Evolutionary conservation across 1,140 invertebrate species (phyloP).

Genomic region (Aphidius ervi): DNA sequence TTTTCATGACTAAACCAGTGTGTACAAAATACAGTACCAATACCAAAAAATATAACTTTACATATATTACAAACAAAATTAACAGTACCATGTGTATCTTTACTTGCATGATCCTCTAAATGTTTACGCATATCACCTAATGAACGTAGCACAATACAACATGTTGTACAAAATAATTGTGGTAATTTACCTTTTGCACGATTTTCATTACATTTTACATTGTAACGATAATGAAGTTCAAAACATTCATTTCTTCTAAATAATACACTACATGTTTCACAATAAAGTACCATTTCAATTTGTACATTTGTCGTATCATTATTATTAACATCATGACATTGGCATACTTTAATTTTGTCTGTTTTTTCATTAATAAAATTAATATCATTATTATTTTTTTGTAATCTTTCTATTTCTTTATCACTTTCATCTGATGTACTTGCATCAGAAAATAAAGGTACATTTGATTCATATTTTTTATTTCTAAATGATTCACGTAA

Average conservation of each 20-base stretch:
- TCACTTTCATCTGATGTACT: background rate
- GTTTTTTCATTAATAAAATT: background rate
- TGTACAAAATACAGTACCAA: constrained; percentile 36
- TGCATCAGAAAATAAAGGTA: constrained; percentile 12
- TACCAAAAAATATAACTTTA: constrained; percentile 41
- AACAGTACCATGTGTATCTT: constrained; percentile 23
- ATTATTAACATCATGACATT: constrained; percentile 35
- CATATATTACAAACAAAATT: constrained; percentile 45
- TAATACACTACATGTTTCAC: constrained; percentile 35
- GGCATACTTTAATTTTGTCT: constrained; percentile 32
- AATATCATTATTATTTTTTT: constrained; percentile 7
- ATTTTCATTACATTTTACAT: constrained; percentile 25
- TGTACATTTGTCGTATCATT: constrained; percentile 23
- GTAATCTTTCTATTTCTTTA: constrained; percentile 8
- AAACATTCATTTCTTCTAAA: constrained; percentile 42
- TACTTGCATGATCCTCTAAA: constrained; percentile 30
- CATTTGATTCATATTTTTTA: constrained; percentile 20
- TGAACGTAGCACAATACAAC: constrained; percentile 28
- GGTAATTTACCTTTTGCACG: constrained; percentile 25
- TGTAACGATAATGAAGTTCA: constrained; percentile 37
- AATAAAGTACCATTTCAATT: constrained; percentile 43
- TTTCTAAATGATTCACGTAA: constrained; percentile 33
- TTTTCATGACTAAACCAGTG: constrained; percentile 44
- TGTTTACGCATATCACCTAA: constrained; percentile 36
- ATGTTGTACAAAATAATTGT: constrained; percentile 40